Conservation (phyloP, 1,140 invertebrate genomes). For the Drosophila ogumai region DNA sequence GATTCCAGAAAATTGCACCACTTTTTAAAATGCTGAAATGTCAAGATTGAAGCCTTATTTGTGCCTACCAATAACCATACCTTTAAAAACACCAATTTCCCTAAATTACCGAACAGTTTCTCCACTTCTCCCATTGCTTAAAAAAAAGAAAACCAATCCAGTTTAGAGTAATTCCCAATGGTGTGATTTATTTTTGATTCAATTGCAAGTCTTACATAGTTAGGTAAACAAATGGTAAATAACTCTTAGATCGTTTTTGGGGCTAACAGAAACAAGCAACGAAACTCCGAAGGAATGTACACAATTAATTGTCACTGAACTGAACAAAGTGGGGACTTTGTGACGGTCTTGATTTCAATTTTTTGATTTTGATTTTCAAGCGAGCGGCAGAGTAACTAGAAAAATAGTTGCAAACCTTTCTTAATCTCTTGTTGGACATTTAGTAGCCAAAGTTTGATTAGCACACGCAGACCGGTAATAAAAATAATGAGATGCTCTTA, state of each 20-base stretch:
- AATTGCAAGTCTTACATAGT: conserved; percentile 76
- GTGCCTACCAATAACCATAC: too few species aligned
- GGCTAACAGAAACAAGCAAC: conserved; percentile 43
- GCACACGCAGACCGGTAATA: conserved; percentile 31
- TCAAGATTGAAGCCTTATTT: too few species aligned
- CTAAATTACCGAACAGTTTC: too few species aligned
- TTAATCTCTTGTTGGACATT: conserved; percentile 18
- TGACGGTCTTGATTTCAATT: conserved; percentile 57
- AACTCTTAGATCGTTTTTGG: conserved; percentile 25
- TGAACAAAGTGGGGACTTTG: conserved; percentile 25
- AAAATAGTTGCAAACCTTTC: conserved; percentile 51
- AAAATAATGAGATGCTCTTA: conserved; percentile 43
- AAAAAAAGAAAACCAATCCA: not conserved
- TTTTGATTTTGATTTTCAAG: conserved; percentile 36
- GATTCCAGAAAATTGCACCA: too few species aligned
- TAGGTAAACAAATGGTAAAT: conserved; percentile 58
- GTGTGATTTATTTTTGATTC: conserved; percentile 80
- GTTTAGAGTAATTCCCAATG: conserved; percentile 62
- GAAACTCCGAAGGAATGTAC: conserved; percentile 34
- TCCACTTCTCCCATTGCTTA: not conserved
- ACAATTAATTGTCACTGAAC: conserved; percentile 38
- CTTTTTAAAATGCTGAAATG: too few species aligned
- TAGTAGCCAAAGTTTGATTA: conserved; percentile 32
- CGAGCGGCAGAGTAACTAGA: conserved; percentile 53
- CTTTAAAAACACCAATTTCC: too few species aligned